Evolutionary conservation across 1,140 invertebrate species (phyloP).

Genomic region (Diabrotica virgifera): DNA sequence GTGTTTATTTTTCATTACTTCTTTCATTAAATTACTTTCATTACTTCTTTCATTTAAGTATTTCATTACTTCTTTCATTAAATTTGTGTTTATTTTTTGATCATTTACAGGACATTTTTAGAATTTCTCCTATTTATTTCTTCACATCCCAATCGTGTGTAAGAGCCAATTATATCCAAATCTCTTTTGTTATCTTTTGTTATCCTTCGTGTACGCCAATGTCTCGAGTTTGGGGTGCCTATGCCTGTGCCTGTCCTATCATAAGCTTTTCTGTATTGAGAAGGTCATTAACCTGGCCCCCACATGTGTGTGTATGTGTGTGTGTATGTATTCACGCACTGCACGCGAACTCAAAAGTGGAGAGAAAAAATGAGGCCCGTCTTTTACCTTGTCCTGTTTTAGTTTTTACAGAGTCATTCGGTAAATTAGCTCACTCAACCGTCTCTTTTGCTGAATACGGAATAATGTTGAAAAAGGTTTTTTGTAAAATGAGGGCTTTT

Average conservation of each 20-base stretch:
- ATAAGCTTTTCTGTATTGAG: conserved; percentile 34
- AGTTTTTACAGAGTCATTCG: neutral
- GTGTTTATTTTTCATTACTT: too few relatives aligned
- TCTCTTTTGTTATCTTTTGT: too few relatives aligned
- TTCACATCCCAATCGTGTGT: too few relatives aligned
- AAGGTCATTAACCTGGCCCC: conserved; percentile 40
- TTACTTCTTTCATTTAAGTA: too few relatives aligned
- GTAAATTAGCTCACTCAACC: neutral
- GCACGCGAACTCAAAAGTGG: conserved; percentile 37
- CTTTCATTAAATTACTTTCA: too few relatives aligned
- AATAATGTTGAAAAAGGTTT: too few relatives aligned
- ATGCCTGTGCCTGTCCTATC: conserved; percentile 36
- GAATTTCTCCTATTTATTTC: too few relatives aligned
- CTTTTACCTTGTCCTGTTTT: conserved; percentile 32
- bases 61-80: too few relatives aligned
- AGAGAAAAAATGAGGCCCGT: conserved; percentile 32
- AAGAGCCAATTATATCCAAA: too few relatives aligned
- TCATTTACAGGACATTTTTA: too few relatives aligned
- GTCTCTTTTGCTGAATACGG: neutral
- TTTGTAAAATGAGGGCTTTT: too few relatives aligned
- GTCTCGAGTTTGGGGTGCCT: neutral
- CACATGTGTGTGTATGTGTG: conserved; percentile 27
- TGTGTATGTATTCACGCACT: conserved; percentile 35
- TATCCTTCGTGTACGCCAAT: neutral
- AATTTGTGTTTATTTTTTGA: too few relatives aligned